Evolutionary conservation across 2,888 invertebrate species (phyloP), one percentile per base, ranked within the genome.

Genomic region (Spodoptera littoralis): DNA sequence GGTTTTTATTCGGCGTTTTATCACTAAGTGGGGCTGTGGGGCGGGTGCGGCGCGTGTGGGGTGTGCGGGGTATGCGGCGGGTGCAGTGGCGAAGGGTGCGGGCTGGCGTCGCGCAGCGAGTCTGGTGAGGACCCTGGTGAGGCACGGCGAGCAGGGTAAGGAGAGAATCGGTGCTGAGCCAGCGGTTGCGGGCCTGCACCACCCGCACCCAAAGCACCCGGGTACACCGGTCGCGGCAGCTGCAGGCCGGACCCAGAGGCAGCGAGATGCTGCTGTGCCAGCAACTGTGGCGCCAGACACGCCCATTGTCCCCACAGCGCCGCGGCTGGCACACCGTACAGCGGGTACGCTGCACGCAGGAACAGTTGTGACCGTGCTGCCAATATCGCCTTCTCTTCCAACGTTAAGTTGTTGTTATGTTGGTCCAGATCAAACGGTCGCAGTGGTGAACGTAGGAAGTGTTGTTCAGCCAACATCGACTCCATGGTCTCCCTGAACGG

Each of bases 401-500:
- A 86, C 18, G 97, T 97, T 50, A 97, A 91, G 79, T 96, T 97
- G 84, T 96, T 96, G 82, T 96, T 96, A 82, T 96, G 96, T 65
- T 96, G 96, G 75, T 97, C 97, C 84, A 97, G 92, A 78, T 96
- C 96, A 82, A 97, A 96, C 44, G 97, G 97, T 55, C 97, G 96
- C 78, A 97, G 92, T 3, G 97, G 97, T 55, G 97, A 96, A 52
- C 98, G 96, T 73, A 98, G 95, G 81, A 97, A 96, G 81, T 98
- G 97, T 91, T 98, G 98, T 85, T 98, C 98, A 48, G 97, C 97
- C 82, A 98, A 90, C 97, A 98, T 97, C 58, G 97, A 97, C 90
- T 98, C 98, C 98, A 98, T 98, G 63, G 98, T 98, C 93, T 98
- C 98, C 92, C 98, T 98, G 96, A 78, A 94, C 72, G 82, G 79